Percentiles rank a stretch among this genome's conserved stretches.
Evolutionary conservation across 2,888 invertebrate species (phyloP).

Genomic region (Dendrolimus houi): DNA sequence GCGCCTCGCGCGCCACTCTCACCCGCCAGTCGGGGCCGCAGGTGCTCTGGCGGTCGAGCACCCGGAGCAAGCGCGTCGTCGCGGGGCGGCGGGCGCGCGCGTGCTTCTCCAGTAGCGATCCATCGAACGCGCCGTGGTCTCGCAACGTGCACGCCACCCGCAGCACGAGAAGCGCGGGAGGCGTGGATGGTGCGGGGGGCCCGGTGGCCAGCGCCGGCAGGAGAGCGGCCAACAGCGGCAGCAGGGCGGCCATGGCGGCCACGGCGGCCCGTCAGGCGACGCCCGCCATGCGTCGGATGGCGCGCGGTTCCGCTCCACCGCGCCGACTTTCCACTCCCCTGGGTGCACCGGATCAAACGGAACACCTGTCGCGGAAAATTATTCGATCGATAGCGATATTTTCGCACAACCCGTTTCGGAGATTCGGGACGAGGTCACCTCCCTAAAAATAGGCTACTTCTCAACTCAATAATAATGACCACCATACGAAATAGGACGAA

Average conservation of each 20-base stretch:
- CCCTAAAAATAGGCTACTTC: not conserved
- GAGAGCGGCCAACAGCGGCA: slow-evolving; percentile 7
- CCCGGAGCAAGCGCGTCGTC: slow-evolving; percentile 4
- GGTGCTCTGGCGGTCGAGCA: slow-evolving; percentile 1
- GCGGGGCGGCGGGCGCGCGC: slow-evolving; percentile 12
- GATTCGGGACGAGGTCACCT: not conserved
- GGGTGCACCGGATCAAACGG: slow-evolving; percentile 39
- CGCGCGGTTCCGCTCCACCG: slow-evolving; percentile 2
- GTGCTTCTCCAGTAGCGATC: slow-evolving; percentile 11
- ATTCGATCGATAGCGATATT: slow-evolving; percentile 2
- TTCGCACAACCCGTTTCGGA: not conserved
- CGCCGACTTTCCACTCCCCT: slow-evolving; percentile 14
- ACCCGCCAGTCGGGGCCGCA: slow-evolving; percentile 36
- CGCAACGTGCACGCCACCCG: slow-evolving; percentile 35
- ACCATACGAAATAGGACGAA: too few species aligned
- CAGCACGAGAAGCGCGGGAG: slow-evolving; percentile 37
- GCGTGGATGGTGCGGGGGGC: slow-evolving; percentile 2
- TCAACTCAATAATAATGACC: too few species aligned
- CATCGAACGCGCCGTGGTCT: slow-evolving; percentile 19
- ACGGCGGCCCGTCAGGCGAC: slow-evolving; percentile 8
- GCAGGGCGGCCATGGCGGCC: slow-evolving; percentile 9
- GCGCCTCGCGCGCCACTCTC: slow-evolving; percentile 31
- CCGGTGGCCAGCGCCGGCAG: not conserved
- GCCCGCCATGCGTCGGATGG: slow-evolving; percentile 4
- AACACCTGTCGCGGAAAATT: slow-evolving; percentile 5